phyloP scores from a whole-genome alignment of 37 sponge, comb jelly and placozoan genomes.

The Haliclona indistincta region DNA sequence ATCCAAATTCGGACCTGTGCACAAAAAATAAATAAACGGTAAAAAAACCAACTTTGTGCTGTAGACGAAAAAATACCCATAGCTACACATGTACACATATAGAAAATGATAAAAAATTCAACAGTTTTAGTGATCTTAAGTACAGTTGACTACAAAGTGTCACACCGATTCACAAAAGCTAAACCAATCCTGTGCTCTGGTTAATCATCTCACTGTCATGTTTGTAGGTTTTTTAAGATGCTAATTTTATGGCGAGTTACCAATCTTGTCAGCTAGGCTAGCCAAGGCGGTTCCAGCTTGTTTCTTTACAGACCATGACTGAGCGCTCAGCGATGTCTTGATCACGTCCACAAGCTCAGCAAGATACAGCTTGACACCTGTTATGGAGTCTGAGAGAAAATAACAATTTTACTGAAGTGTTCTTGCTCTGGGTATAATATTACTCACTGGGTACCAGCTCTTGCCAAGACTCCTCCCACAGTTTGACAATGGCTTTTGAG shows the following conservation, averaged over 20 bases:
- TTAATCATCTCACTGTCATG: too few relatives aligned
- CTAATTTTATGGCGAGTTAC: too few relatives aligned
- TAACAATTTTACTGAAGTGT: too few relatives aligned
- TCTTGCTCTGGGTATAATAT: not conserved
- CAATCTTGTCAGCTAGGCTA: slow-evolving; percentile 68
- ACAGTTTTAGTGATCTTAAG: too few relatives aligned
- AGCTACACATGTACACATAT: too few relatives aligned
- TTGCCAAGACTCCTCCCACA: slow-evolving; percentile 69
- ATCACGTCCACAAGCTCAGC: slow-evolving; percentile 44
- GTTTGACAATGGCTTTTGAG: slow-evolving; percentile 14
- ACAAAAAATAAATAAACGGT: not conserved
- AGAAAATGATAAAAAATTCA: too few relatives aligned
- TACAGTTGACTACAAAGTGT: too few relatives aligned
- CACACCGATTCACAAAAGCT: too few relatives aligned
- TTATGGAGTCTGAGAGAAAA: slow-evolving; percentile 28
- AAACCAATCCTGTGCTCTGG: too few relatives aligned
- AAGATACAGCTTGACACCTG: slow-evolving; percentile 49
- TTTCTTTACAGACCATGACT: slow-evolving; percentile 65
- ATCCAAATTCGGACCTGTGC: slow-evolving; percentile 41
- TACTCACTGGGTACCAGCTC: slow-evolving; percentile 54
- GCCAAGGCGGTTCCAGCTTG: slow-evolving; percentile 72
- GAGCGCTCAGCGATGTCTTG: slow-evolving; percentile 33
- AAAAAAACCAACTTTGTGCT: too few relatives aligned
- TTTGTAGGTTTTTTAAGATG: too few relatives aligned
- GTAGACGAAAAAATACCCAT: too few relatives aligned